Conservation (phyloP, 2,797 vertebrate species). For the Halcyon chelicuti region DNA sequence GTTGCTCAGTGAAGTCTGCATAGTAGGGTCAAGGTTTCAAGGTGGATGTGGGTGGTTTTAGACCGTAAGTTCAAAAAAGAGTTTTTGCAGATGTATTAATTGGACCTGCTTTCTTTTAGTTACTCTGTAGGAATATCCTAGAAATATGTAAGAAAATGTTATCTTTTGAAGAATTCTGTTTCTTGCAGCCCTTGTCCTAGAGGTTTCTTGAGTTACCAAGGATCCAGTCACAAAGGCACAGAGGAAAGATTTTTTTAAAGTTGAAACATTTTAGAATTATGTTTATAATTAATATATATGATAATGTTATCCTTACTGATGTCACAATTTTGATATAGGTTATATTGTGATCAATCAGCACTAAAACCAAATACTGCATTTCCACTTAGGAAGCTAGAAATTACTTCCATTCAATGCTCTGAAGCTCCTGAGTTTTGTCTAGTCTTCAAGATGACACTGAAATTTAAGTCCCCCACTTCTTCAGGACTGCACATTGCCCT, state of each 20-base stretch:
- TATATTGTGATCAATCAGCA: background rate
- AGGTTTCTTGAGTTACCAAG: background rate
- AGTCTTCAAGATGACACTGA: background rate
- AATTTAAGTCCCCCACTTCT: background rate
- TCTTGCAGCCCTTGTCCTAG: background rate
- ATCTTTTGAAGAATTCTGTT: background rate
- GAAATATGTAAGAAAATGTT: background rate
- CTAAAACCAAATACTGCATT: background rate
- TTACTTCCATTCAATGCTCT: background rate
- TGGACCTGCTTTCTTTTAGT: background rate
- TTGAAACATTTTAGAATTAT: background rate
- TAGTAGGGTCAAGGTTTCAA: background rate
- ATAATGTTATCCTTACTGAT: background rate
- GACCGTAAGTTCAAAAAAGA: background rate
- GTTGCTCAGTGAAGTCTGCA: background rate
- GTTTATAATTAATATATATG: background rate
- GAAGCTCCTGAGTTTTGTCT: background rate
- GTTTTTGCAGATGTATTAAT: background rate
- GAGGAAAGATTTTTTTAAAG: background rate
- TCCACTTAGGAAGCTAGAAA: conserved; percentile 3
- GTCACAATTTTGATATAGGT: background rate
- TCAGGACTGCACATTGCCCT: background rate
- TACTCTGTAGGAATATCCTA: background rate
- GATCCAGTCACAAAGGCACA: background rate
- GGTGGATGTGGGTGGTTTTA: background rate